Base-by-base conservation (phyloP, 2,888 invertebrate species). In the Calliopum simillimum region DNA sequence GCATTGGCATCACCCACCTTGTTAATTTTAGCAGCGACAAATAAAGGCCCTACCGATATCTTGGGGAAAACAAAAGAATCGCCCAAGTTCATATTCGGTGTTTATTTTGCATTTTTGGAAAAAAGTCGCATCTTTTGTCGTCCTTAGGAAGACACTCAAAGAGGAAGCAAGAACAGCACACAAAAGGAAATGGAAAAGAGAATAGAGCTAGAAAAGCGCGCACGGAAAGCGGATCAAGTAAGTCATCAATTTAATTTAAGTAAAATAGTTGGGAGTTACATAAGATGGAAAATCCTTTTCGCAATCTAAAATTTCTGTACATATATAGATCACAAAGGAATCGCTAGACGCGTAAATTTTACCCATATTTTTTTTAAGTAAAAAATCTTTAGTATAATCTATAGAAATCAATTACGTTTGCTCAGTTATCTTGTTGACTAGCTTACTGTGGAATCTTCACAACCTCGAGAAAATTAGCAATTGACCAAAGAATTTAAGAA, bases 141-240 rank as follows among this genome's bases (percentile, higher is more conserved):
- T 41, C 19, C 19, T 16, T 21, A 25, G 19, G 4, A 61, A 61
- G 13, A 19, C 61, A 44, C 23, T 12, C 43, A 16, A 44, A 61
- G 12, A 11, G 19, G 33, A 8, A 33, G 46, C 33, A 33, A 43
- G 41, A 41, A 58, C 58, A 58, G 33, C 55, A 65, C 67, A 51
- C 14, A 73, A 72, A 71, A 33, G 12, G 76, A 75, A 79, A 97
- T 97, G 97, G 96, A 97, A 89, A 97, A 97, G 87, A 93, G 98
- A 88, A 93, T 98, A 90, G 94, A 94, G 85, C 89, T 97, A 86
- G 98, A 98, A 89, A 93, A 94, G 89, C 91, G 97, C 85, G 97
- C 97, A 87, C 92, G 93, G 87, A 92, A 91, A 87, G 93, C 96
- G 81, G 91, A 91, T 86, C 93, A 96, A 90, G 98, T 98, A 90